Evolutionary conservation across 2,888 invertebrate species (phyloP).

Genomic region (Nomada flava): DNA sequence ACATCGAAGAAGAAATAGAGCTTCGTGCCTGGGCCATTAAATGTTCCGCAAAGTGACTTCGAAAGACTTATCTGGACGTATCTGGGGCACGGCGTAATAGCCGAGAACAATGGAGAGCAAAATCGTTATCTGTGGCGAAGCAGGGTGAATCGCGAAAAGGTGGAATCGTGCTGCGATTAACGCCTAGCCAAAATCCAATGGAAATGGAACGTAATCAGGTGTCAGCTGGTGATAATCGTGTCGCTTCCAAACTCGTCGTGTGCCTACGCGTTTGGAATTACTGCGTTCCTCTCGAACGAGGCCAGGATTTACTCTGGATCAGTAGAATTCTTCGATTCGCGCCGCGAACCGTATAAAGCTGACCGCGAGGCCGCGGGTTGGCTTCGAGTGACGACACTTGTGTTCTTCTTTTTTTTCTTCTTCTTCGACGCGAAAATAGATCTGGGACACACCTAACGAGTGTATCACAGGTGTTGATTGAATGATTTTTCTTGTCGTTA

Average conservation of each 20-base stretch:
- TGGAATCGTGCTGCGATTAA: conserved; percentile 28
- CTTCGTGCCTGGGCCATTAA: conserved; percentile 2
- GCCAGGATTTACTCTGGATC: conserved; percentile 66
- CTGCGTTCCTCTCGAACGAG: conserved; percentile 52
- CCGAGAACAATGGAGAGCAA: conserved; percentile 25
- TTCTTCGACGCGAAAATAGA: conserved; percentile 50
- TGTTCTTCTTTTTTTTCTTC: conserved; percentile 24
- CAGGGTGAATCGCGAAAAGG: conserved; percentile 15
- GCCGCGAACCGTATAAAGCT: conserved; percentile 59
- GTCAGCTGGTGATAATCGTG: conserved; percentile 63
- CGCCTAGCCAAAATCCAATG: conserved; percentile 1
- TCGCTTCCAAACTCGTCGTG: conserved; percentile 68
- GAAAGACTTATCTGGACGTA: neutral
- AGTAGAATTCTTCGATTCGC: conserved; percentile 28
- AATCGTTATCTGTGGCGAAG: conserved; percentile 8
- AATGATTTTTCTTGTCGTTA: no score
- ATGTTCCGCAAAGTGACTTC: conserved; percentile 1
- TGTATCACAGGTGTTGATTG: neutral
- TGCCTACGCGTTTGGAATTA: conserved; percentile 63
- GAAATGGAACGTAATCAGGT: conserved; percentile 48
- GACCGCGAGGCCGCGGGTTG: conserved; percentile 49
- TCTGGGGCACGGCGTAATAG: conserved; percentile 13
- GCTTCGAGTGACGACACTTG: conserved; percentile 56
- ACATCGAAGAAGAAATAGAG: neutral
- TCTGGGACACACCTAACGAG: conserved; percentile 9